Conservation (phyloP, 2,888 invertebrate genomes). For the Pristionchus fissidentatus region DNA sequence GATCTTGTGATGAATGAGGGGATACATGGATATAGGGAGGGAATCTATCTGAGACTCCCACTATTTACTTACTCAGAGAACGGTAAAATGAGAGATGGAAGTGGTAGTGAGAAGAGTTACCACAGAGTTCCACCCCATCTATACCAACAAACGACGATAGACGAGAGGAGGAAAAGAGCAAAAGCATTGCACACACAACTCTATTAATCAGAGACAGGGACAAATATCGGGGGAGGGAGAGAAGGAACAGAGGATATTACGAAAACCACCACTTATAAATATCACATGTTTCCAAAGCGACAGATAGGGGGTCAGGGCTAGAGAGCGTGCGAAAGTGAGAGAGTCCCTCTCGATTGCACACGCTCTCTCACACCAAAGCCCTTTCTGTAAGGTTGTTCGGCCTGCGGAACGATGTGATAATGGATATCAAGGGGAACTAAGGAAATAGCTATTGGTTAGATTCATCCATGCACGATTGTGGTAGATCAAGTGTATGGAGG, state of each 20-base stretch:
- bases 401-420: too few relatives aligned
- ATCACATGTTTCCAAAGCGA: too few relatives aligned
- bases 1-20: not conserved
- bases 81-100: constrained; percentile 28
- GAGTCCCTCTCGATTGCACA: not conserved
- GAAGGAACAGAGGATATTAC: not conserved
- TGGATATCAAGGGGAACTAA: too few relatives aligned
- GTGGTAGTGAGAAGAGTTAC: constrained; percentile 39
- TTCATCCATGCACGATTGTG: not conserved
- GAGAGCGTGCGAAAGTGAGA: too few relatives aligned
- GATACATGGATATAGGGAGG: not conserved
- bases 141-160: constrained; percentile 14
- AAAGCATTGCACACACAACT: not conserved
- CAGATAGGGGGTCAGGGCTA: too few relatives aligned
- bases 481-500: not conserved
- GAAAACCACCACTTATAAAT: too few relatives aligned
- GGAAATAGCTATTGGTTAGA: too few relatives aligned
- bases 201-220: constrained; percentile 6
- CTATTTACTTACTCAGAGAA: constrained; percentile 26
- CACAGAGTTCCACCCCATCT: constrained; percentile 25
- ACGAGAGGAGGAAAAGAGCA: not conserved
- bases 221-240: too few relatives aligned
- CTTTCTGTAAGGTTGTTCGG: not conserved
- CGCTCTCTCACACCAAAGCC: not conserved
- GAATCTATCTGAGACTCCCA: not conserved